Evolutionary conservation across 2,113 vertebrate species (phyloP).

Genomic region (Garra rufa): DNA sequence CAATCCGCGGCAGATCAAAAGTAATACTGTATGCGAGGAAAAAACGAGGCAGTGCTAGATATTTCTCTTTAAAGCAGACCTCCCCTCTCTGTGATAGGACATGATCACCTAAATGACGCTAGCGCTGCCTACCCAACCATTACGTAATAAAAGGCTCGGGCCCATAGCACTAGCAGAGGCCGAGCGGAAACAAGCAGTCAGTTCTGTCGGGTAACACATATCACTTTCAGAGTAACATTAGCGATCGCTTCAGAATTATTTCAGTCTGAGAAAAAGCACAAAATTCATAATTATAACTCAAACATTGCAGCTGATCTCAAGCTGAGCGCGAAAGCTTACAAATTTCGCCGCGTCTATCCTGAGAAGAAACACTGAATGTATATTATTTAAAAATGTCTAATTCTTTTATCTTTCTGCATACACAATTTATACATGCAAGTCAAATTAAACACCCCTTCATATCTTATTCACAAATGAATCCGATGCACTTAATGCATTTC

Average conservation of each 20-base stretch:
- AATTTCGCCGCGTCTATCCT: background rate
- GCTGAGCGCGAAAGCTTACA: background rate
- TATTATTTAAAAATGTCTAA: background rate
- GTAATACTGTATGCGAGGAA: conserved; percentile 29
- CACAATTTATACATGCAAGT: background rate
- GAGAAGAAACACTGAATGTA: background rate
- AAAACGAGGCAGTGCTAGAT: background rate
- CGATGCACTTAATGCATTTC: background rate
- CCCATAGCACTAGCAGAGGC: background rate
- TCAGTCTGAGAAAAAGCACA: background rate
- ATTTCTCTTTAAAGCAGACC: conserved; percentile 32
- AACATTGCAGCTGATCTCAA: background rate
- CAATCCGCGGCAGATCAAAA: background rate
- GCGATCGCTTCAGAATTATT: background rate
- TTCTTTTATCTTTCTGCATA: background rate
- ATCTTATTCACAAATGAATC: background rate
- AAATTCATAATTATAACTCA: background rate
- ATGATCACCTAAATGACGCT: background rate
- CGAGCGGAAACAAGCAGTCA: conserved; percentile 34
- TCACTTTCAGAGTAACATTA: background rate
- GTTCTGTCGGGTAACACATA: background rate
- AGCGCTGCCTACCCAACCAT: conserved; percentile 27
- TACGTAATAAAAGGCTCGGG: conserved; percentile 56
- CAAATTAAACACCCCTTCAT: background rate
- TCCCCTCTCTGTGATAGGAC: conserved; percentile 41